Conservation (phyloP, 2,888 invertebrate species). For the Oscheius sp. region DNA sequence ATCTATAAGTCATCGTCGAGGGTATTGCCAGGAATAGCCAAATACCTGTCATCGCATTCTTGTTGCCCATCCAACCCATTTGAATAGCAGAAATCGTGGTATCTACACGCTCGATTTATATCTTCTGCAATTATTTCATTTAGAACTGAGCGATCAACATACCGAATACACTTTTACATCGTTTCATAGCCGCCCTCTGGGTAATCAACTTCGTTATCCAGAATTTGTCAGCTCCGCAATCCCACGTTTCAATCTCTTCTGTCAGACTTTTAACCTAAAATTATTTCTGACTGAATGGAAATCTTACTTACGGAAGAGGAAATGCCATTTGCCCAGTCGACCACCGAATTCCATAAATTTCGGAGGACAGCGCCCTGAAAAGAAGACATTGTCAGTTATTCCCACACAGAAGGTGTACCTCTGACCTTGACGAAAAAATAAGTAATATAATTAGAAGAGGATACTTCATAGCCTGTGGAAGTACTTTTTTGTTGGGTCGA, state of each 20-base stretch:
- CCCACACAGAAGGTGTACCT: neutral
- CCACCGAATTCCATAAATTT: conserved; percentile 6
- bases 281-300: neutral
- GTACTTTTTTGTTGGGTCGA: neutral
- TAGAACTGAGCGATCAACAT: neutral
- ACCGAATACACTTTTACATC: conserved; percentile 31
- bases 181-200: conserved; percentile 24
- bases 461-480: neutral
- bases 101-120: conserved; percentile 28
- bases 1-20: conserved; percentile 13
- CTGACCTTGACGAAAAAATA: neutral
- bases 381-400: neutral
- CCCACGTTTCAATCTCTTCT: conserved; percentile 30
- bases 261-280: conserved; percentile 12
- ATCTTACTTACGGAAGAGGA: neutral
- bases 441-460: neutral
- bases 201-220: conserved; percentile 36
- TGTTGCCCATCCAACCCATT: conserved; percentile 33
- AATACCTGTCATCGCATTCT: conserved; percentile 32
- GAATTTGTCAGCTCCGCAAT: conserved; percentile 39
- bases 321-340: neutral
- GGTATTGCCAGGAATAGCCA: neutral
- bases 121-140: conserved; percentile 13
- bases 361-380: conserved; percentile 10
- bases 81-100: conserved; percentile 38